phyloP scores from a whole-genome alignment of 2,797 vertebrate species.

The Epinephelus awoara region DNA sequence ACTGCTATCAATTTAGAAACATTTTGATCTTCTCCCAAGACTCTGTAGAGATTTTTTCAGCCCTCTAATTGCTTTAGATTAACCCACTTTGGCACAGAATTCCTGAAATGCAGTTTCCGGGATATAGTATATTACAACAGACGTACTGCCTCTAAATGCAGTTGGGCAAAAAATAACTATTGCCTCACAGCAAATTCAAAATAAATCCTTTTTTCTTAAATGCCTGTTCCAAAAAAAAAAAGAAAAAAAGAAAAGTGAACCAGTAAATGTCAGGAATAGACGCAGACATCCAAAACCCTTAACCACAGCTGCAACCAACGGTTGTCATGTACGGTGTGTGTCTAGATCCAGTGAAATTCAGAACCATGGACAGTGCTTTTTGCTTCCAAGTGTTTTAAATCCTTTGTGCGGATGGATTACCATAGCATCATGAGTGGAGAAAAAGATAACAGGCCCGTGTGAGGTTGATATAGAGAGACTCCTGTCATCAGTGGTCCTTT shows the following conservation, averaged over 20 bases:
- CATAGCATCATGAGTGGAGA: constrained; percentile 4
- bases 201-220: constrained; percentile 21
- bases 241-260: neutral
- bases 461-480: constrained; percentile 23
- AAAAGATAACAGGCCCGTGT: constrained; percentile 8
- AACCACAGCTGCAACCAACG: constrained; percentile 40
- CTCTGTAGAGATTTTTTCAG: constrained; percentile 63
- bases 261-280: constrained; percentile 32
- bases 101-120: constrained; percentile 63
- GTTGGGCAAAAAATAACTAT: constrained; percentile 12
- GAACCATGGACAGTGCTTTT: constrained; percentile 64
- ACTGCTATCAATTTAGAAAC: constrained; percentile 61
- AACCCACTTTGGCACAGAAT: constrained; percentile 72
- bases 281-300: constrained; percentile 1
- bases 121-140: constrained; percentile 27
- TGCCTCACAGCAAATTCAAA: constrained; percentile 20
- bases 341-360: constrained; percentile 57
- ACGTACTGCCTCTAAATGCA: constrained; percentile 28
- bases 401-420: constrained; percentile 39
- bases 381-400: constrained; percentile 43
- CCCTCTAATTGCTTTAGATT: constrained; percentile 75
- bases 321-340: constrained; percentile 38
- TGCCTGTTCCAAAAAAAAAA: constrained; percentile 11
- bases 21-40: constrained; percentile 70
- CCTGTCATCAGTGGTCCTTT: constrained; percentile 21